Evolutionary conservation across 2,797 vertebrate genomes (phyloP).

Genomic region (Malurus leucopterus): DNA sequence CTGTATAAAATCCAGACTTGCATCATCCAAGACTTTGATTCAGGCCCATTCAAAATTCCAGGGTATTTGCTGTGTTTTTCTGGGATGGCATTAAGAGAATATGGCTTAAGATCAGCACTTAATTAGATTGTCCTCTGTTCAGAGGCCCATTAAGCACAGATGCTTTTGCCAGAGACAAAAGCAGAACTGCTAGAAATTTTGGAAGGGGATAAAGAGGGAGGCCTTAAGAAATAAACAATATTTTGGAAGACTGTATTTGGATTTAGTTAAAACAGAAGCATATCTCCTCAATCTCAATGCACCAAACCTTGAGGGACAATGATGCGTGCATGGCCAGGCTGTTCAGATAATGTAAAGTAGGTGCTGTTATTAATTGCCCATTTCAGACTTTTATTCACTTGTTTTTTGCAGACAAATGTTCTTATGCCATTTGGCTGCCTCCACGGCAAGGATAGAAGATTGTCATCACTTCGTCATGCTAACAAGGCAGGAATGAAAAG

Average conservation of each 20-base stretch:
- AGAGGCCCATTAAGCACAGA: not conserved
- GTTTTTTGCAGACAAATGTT: conserved; percentile 19
- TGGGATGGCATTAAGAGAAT: not conserved
- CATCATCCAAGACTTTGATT: not conserved
- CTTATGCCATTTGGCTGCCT: conserved; percentile 53
- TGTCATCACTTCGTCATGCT: conserved; percentile 45
- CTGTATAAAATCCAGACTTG: not conserved
- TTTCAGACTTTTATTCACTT: conserved; percentile 7
- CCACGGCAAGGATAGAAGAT: not conserved
- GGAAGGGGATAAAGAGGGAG: not conserved
- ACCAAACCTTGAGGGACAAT: not conserved
- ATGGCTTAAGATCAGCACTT: conserved; percentile 3
- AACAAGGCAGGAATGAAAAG: conserved; percentile 53
- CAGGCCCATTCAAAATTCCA: not conserved
- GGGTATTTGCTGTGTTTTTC: not conserved
- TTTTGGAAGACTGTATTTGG: conserved; percentile 1
- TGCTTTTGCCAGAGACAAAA: conserved; percentile 9
- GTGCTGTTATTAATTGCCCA: conserved; percentile 33
- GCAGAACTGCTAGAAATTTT: conserved; percentile 15
- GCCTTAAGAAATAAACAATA: not conserved
- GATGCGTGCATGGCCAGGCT: not conserved
- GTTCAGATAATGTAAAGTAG: not conserved
- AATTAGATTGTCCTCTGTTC: conserved; percentile 10
- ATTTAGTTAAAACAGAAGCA: conserved; percentile 12
- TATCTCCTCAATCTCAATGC: not conserved